Evolutionary conservation across 2,797 vertebrate genomes (phyloP).

Genomic region (Trachurus trachurus): DNA sequence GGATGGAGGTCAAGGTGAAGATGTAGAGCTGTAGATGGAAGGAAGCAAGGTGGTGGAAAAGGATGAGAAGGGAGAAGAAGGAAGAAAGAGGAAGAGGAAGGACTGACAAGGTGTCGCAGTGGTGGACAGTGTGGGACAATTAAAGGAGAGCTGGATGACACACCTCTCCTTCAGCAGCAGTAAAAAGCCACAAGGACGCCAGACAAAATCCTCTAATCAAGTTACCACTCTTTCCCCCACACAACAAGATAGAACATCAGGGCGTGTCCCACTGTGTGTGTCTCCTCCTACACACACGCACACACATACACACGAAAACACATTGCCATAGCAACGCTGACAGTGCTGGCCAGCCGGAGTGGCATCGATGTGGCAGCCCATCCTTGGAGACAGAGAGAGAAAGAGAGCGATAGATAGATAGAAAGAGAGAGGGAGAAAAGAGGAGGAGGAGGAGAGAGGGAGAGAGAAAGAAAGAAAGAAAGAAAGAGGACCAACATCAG

Average conservation of each 20-base stretch:
- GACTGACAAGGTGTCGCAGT: not conserved
- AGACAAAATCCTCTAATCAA: constrained; percentile 77
- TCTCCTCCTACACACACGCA: constrained; percentile 23
- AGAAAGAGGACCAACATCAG: not conserved
- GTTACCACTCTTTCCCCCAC: constrained; percentile 63
- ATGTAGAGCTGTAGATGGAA: not conserved
- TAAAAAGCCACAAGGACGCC: constrained; percentile 67
- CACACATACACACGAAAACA: constrained; percentile 38
- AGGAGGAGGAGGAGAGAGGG: not conserved
- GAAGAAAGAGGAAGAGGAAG: not conserved
- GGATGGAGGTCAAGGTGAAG: constrained; percentile 7
- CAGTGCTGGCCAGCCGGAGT: constrained; percentile 55
- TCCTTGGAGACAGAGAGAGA: constrained; percentile 46
- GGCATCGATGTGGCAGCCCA: constrained; percentile 66
- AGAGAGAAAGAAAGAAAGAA: constrained; percentile 6
- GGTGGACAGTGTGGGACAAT: constrained; percentile 15
- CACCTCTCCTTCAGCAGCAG: constrained; percentile 57
- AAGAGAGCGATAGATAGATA: not conserved
- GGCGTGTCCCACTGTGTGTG: constrained; percentile 56
- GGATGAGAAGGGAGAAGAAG: not conserved
- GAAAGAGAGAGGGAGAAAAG: constrained; percentile 19
- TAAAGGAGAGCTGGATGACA: constrained; percentile 41
- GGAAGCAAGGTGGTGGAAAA: not conserved
- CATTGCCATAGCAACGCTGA: constrained; percentile 74
- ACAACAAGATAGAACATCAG: constrained; percentile 54